Percentiles rank a stretch among this genome's conserved stretches.
These are phyloP conservation scores for Laspeyria flexula DNA, from an alignment of 2,888 invertebrate species.

Conservation along the genomic window DNA sequence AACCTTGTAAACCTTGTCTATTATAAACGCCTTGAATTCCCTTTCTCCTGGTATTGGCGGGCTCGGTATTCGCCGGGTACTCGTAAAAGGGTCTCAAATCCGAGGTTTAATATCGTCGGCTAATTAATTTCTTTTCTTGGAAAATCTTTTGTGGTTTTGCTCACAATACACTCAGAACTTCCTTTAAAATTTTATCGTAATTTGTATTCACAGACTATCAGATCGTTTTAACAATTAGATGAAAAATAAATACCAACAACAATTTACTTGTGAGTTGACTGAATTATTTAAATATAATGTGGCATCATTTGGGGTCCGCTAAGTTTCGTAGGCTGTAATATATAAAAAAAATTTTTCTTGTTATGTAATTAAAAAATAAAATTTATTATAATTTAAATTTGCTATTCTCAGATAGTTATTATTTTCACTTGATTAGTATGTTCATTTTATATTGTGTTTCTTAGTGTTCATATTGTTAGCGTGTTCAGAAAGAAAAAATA, in stretches of 20 bases:
- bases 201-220: slow-evolving; percentile 10
- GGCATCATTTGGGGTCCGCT: not conserved
- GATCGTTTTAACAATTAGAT: not conserved
- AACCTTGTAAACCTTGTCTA: slow-evolving; percentile 33
- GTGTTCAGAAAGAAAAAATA: no score
- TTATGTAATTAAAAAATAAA: no score
- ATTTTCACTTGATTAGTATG: no score
- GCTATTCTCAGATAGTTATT: no score
- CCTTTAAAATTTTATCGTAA: slow-evolving; percentile 16
- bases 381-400: no score
- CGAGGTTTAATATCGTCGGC: slow-evolving; percentile 42
- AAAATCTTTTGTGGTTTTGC: slow-evolving; percentile 33
- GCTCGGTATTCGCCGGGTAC: slow-evolving; percentile 33
- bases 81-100: slow-evolving; percentile 45
- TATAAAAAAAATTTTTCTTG: no score
- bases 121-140: slow-evolving; percentile 51
- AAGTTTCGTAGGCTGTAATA: not conserved
- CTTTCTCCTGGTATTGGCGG: slow-evolving; percentile 31
- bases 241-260: not conserved
- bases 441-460: no score
- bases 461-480: no score
- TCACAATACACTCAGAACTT: slow-evolving; percentile 24
- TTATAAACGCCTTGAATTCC: slow-evolving; percentile 44
- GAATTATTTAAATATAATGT: not conserved
- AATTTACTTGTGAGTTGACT: not conserved